These are phyloP conservation scores for Chamaetylas fuelleborni DNA, from an alignment of 2,113 vertebrate species.

Conservation along the genomic window DNA sequence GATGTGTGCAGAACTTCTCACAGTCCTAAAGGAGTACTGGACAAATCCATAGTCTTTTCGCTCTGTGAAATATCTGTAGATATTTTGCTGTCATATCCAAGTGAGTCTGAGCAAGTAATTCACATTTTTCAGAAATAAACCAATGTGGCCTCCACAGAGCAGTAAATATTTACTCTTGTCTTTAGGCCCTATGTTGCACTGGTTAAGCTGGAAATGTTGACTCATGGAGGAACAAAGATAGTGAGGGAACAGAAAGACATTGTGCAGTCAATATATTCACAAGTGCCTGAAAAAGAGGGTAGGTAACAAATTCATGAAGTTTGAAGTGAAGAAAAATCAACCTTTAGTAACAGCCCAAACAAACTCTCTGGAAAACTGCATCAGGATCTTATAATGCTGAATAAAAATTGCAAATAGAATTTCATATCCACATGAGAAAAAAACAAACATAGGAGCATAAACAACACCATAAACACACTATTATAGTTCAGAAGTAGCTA, in stretches of 20 bases:
- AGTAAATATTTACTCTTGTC: not conserved
- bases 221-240: not conserved
- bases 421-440: not conserved
- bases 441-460: not conserved
- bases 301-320: not conserved
- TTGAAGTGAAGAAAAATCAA: not conserved
- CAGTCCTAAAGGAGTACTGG: not conserved
- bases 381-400: not conserved
- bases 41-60: not conserved
- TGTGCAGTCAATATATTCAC: not conserved
- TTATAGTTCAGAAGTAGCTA: not conserved
- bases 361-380: not conserved
- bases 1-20: not conserved
- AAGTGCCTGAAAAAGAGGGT: not conserved
- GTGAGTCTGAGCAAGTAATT: not conserved
- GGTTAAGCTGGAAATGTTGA: not conserved
- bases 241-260: not conserved
- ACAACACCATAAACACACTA: not conserved
- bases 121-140: not conserved
- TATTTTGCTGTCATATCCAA: not conserved
- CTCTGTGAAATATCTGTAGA: not conserved
- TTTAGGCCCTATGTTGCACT: not conserved
- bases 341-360: not conserved
- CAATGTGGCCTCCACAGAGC: not conserved
- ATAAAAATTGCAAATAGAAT: not conserved